A percentile compares a stretch with the other conserved stretches of the same genome.
Conservation (phyloP, 2,888 invertebrate genomes). For the Tenthredo amoena region DNA sequence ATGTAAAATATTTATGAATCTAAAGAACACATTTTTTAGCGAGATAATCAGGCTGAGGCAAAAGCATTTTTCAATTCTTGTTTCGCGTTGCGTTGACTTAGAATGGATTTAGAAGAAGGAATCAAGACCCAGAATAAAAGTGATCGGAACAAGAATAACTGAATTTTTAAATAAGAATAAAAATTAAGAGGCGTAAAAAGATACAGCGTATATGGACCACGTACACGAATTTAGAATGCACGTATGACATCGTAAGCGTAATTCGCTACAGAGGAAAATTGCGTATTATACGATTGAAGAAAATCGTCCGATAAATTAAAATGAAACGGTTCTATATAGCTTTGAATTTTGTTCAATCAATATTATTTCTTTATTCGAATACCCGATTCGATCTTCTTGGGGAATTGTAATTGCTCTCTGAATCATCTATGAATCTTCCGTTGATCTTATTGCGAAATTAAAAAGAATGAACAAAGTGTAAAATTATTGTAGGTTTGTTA, state of each 20-base stretch:
- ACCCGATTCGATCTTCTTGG: not conserved
- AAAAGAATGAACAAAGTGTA: not conserved
- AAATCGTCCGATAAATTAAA: not conserved
- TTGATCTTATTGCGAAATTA: not conserved
- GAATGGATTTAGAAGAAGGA: too few species aligned
- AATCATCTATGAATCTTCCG: not conserved
- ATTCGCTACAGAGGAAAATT: not conserved
- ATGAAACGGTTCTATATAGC: not conserved
- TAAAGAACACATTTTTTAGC: not conserved
- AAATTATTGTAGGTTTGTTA: not conserved
- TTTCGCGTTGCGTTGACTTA: not conserved
- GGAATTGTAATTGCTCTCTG: not conserved
- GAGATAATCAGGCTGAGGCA: not conserved
- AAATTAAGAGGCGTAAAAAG: not conserved
- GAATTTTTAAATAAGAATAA: not conserved
- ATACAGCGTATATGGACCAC: too few species aligned
- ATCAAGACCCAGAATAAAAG: too few species aligned
- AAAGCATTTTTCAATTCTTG: not conserved
- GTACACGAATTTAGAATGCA: too few species aligned
- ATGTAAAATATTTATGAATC: constrained; percentile 6
- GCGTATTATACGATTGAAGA: not conserved
- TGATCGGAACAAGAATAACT: too few species aligned
- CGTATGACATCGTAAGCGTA: too few species aligned
- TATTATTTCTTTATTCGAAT: too few species aligned
- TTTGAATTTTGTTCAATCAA: not conserved